Conservation (phyloP, 1,140 invertebrate species). For the Ridgeia piscesae region DNA sequence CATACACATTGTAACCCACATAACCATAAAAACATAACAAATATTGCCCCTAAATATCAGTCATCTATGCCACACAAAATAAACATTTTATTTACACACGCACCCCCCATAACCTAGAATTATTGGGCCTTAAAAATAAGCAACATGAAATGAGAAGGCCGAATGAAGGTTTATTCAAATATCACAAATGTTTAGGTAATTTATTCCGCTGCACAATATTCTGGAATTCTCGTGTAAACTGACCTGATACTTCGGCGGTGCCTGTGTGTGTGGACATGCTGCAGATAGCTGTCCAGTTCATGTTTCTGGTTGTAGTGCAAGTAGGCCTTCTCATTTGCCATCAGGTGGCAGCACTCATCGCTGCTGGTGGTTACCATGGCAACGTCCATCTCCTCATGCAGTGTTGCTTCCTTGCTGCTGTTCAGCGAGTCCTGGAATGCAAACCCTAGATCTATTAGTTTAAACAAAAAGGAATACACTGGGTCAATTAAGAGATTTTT, state of each 20-base stretch:
- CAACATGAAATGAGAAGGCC: no score
- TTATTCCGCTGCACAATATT: no score
- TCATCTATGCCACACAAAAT: no score
- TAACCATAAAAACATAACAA: no score
- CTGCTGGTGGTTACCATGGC: background rate
- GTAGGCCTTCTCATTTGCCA: conserved; percentile 1
- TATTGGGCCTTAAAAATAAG: background rate
- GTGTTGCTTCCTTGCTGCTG: conserved; percentile 15
- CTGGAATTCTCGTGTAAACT: background rate
- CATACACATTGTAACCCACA: no score
- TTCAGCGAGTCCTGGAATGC: background rate
- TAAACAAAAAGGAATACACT: background rate
- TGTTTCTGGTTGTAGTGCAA: conserved; percentile 11
- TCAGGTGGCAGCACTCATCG: background rate
- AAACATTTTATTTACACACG: no score
- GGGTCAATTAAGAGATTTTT: background rate
- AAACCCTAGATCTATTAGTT: background rate
- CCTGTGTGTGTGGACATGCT: conserved; percentile 10
- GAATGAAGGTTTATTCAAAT: no score
- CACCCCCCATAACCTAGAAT: no score
- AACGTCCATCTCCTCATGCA: conserved; percentile 32
- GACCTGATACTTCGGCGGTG: background rate
- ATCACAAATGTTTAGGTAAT: no score
- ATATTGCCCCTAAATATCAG: no score
- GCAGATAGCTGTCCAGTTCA: conserved; percentile 16